phyloP scores from a whole-genome alignment of 2,113 vertebrate species.

The Pycnonotus jocosus region DNA sequence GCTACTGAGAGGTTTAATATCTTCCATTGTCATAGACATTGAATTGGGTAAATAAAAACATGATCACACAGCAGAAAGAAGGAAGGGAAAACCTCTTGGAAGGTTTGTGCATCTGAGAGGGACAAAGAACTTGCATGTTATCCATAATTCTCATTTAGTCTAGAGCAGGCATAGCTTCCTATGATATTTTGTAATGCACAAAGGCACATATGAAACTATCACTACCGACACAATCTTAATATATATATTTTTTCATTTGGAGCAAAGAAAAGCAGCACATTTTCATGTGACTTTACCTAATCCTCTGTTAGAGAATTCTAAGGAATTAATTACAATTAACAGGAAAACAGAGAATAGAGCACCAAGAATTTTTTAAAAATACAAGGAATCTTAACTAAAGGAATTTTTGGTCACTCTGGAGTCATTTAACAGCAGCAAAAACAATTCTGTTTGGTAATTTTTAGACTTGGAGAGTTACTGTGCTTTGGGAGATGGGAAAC shows the following conservation, averaged over 20 bases:
- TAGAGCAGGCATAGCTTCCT: background rate
- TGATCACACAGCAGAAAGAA: background rate
- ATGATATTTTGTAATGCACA: background rate
- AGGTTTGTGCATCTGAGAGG: background rate
- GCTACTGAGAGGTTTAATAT: background rate
- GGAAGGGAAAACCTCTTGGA: background rate
- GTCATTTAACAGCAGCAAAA: background rate
- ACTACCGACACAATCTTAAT: background rate
- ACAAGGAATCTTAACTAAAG: background rate
- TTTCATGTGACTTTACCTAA: background rate
- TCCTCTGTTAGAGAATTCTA: background rate
- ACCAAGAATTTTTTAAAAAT: background rate
- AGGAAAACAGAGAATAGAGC: background rate
- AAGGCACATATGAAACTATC: background rate
- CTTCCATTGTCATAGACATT: background rate
- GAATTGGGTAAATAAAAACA: background rate
- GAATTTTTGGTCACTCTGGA: background rate
- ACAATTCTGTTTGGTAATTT: background rate
- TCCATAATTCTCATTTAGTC: background rate
- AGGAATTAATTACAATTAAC: background rate
- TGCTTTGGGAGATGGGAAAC: background rate
- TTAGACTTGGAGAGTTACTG: background rate
- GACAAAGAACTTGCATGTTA: background rate
- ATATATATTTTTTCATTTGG: background rate
- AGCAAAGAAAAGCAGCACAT: background rate